Evolutionary conservation across 2,113 vertebrate species (phyloP).

Genomic region (Prochilodus magdalenae): DNA sequence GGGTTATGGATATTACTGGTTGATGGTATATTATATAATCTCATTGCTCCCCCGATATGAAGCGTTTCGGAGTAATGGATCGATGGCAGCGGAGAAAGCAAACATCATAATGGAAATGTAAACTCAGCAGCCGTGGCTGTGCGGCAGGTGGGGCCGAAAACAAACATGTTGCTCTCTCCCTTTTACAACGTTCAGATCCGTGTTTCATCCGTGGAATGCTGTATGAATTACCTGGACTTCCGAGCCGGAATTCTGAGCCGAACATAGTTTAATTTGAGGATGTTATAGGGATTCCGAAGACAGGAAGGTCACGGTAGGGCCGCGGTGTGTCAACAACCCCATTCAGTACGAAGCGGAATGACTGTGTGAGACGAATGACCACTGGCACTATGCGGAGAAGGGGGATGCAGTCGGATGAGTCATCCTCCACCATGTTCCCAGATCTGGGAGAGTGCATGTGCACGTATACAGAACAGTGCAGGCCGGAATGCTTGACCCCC

Average conservation of each 20-base stretch:
- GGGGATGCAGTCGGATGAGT: no score
- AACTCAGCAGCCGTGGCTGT: background rate
- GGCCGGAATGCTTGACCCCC: no score
- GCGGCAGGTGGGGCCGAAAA: background rate
- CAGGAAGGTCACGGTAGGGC: no score
- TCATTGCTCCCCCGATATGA: background rate
- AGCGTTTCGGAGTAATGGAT: conserved; percentile 52
- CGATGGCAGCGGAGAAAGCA: background rate
- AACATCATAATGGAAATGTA: conserved; percentile 14
- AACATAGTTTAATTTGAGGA: no score
- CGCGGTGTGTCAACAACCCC: no score
- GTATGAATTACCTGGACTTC: background rate
- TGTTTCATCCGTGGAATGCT: background rate
- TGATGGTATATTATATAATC: background rate
- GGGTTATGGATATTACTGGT: background rate
- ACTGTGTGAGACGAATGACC: no score
- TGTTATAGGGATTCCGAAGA: no score
- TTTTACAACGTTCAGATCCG: background rate
- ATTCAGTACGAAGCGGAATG: no score
- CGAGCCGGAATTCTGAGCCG: background rate
- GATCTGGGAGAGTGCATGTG: no score
- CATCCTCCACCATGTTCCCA: no score
- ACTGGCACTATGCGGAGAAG: no score
- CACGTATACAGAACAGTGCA: no score
- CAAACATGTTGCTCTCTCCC: background rate